A percentile compares a stretch with the other conserved stretches of the same genome.
Conservation (phyloP, 1,140 invertebrate species). For the Saccostrea glomerata region DNA sequence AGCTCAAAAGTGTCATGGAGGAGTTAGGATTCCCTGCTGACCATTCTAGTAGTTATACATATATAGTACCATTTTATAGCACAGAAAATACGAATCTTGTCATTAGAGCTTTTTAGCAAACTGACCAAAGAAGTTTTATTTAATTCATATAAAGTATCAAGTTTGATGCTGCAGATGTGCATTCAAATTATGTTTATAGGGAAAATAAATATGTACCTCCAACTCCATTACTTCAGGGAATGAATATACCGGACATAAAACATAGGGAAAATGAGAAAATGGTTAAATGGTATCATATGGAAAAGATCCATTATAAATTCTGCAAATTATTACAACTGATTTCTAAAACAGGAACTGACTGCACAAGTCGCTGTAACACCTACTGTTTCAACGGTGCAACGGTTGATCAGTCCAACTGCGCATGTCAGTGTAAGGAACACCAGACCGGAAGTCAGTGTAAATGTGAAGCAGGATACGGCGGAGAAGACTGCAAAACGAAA, state of each 20-base stretch:
- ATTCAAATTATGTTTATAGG: neutral
- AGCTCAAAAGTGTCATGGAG: too few relatives aligned
- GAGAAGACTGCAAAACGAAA: conserved; percentile 19
- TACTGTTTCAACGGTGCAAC: conserved; percentile 47
- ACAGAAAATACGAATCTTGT: too few relatives aligned
- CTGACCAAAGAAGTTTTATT: neutral
- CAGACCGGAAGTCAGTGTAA: conserved; percentile 39
- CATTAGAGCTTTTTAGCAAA: too few relatives aligned
- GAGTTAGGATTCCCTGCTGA: too few relatives aligned
- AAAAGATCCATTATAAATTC: neutral
- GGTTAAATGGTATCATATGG: too few relatives aligned
- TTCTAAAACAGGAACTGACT: neutral
- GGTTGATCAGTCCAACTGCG: conserved; percentile 37
- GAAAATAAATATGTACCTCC: neutral
- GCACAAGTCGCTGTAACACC: conserved; percentile 37
- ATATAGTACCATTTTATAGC: too few relatives aligned
- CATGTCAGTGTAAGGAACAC: conserved; percentile 37
- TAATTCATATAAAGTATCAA: neutral
- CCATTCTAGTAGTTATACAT: too few relatives aligned
- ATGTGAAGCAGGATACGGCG: conserved; percentile 30
- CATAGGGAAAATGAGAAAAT: too few relatives aligned
- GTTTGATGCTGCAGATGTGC: too few relatives aligned
- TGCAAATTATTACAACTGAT: neutral
- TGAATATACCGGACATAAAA: neutral
- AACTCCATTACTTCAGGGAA: neutral